Conservation (phyloP, 2,797 vertebrate species). For the Phataginus tetradactyla region DNA sequence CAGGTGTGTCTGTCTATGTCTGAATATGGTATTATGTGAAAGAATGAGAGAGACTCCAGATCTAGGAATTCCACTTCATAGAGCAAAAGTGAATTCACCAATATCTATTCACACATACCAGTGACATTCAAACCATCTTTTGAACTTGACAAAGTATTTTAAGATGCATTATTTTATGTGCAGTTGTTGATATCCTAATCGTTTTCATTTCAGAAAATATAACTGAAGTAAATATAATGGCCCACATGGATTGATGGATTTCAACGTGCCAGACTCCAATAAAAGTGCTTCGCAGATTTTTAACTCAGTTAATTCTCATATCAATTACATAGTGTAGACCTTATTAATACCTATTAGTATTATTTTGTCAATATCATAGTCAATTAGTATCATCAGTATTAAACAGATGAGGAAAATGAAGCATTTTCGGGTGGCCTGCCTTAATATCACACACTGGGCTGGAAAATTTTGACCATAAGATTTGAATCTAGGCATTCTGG, state of each 20-base stretch:
- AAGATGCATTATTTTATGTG: neutral
- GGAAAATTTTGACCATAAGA: neutral
- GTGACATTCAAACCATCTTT: neutral
- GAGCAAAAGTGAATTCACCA: neutral
- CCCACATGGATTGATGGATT: neutral
- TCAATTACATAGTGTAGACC: neutral
- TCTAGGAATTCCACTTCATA: neutral
- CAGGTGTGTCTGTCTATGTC: neutral
- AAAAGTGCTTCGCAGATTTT: neutral
- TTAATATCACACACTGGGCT: neutral
- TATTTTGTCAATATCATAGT: neutral
- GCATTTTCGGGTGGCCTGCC: neutral
- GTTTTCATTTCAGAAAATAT: constrained; percentile 5
- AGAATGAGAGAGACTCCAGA: neutral
- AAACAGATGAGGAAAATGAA: neutral
- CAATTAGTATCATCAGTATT: neutral
- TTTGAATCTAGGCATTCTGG: neutral
- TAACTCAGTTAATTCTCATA: neutral
- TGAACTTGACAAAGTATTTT: neutral
- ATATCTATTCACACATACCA: neutral
- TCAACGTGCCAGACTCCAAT: neutral
- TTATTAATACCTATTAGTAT: neutral
- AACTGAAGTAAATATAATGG: neutral
- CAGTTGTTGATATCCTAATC: neutral
- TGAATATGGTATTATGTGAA: neutral